Evolutionary conservation across 2,797 vertebrate genomes (phyloP).

Genomic region (Silurus aristotelis): DNA sequence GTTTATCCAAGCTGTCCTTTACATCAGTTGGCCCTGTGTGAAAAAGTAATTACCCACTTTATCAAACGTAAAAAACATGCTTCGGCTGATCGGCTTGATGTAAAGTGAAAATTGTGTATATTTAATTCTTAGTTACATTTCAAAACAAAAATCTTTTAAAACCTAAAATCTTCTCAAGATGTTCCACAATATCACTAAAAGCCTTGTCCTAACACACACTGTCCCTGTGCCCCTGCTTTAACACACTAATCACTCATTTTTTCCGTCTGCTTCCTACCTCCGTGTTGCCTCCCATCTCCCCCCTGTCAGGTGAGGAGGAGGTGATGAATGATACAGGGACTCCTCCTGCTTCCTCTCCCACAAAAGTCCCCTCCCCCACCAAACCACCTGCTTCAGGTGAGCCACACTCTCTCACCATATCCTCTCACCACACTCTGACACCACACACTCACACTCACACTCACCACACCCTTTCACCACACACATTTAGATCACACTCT

Average conservation of each 20-base stretch:
- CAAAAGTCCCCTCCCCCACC: conserved; percentile 71
- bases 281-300: conserved; percentile 35
- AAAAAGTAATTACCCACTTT: background rate
- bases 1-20: background rate
- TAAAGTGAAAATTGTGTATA: background rate
- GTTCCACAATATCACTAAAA: background rate
- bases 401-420: conserved; percentile 53
- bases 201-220: background rate
- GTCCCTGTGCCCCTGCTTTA: background rate
- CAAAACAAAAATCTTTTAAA: too few relatives aligned
- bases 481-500: too few relatives aligned
- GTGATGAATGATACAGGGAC: conserved; percentile 70
- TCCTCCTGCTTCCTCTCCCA: conserved; percentile 71
- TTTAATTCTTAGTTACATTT: background rate
- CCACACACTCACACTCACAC: conserved; percentile 25
- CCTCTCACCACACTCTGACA: conserved; percentile 12
- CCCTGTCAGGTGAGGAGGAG: conserved; percentile 78
- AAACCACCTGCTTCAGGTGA: conserved; percentile 82
- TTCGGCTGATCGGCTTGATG: background rate
- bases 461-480: background rate
- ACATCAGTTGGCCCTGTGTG: background rate
- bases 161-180: too few relatives aligned
- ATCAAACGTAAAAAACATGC: background rate
- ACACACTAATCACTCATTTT: conserved; percentile 21
- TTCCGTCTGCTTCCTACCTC: conserved; percentile 24